Conservation (phyloP, 2,797 vertebrate genomes). For the Bovichtus diacanthus region DNA sequence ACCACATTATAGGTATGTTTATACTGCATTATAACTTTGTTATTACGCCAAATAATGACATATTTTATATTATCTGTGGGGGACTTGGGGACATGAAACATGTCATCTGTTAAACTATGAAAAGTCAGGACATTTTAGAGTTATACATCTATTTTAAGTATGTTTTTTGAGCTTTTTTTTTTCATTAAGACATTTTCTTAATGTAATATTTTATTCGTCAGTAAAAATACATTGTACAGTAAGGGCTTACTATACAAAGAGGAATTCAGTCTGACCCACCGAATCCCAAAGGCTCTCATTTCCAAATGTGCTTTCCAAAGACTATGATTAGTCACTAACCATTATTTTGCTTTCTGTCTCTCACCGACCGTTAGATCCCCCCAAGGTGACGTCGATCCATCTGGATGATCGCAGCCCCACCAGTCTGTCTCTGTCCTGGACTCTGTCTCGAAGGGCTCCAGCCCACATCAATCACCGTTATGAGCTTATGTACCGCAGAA, state of each 20-base stretch:
- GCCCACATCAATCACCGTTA: constrained; percentile 91
- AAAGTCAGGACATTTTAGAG: not conserved
- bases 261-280: constrained; percentile 57
- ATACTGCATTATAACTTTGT: too few relatives aligned
- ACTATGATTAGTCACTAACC: constrained; percentile 69
- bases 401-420: constrained; percentile 88
- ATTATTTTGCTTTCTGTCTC: constrained; percentile 69
- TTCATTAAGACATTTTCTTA: constrained; percentile 12
- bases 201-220: constrained; percentile 2
- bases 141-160: not conserved
- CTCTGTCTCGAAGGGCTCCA: constrained; percentile 87
- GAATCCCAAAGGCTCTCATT: constrained; percentile 52
- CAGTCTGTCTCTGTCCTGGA: constrained; percentile 92
- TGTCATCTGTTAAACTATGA: not conserved
- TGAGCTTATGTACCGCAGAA: constrained; percentile 96
- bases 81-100: not conserved
- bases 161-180: not conserved
- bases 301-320: constrained; percentile 55
- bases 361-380: constrained; percentile 86
- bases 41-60: not conserved
- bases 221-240: constrained; percentile 18
- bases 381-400: constrained; percentile 90
- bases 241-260: constrained; percentile 38
- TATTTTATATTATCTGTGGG: not conserved
- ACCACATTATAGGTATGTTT: too few relatives aligned